Evolutionary conservation across 2,888 invertebrate genomes (phyloP).

Genomic region (Plebejus melissa): DNA sequence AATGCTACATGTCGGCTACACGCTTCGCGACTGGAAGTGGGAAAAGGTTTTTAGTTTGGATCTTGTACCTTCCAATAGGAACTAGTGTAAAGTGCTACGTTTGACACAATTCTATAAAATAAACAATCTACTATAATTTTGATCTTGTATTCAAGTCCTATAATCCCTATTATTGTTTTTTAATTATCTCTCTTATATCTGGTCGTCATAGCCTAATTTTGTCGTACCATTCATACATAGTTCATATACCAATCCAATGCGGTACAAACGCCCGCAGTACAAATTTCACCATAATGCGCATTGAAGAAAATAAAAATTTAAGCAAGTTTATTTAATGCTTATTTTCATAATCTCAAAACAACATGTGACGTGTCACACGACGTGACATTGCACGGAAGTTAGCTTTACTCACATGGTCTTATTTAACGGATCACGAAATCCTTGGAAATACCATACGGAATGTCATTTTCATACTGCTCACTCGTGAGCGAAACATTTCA

Average conservation of each 20-base stretch:
- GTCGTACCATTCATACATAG: not conserved
- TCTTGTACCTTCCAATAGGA: not conserved
- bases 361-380: constrained; percentile 42
- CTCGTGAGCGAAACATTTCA: constrained; percentile 21
- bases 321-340: constrained; percentile 28
- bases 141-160: too few relatives aligned
- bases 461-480: constrained; percentile 22
- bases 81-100: too few relatives aligned
- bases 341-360: constrained; percentile 38
- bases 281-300: constrained; percentile 24
- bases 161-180: too few relatives aligned
- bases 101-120: too few relatives aligned
- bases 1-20: constrained; percentile 5
- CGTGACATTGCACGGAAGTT: constrained; percentile 69
- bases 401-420: constrained; percentile 63
- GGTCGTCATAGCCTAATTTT: too few relatives aligned
- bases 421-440: constrained; percentile 70
- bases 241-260: not conserved
- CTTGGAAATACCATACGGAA: constrained; percentile 53
- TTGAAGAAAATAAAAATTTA: constrained; percentile 22
- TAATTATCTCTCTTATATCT: too few relatives aligned
- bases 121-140: too few relatives aligned
- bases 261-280: not conserved
- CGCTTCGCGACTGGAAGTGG: not conserved
- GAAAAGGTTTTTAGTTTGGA: not conserved